Evolutionary conservation across 2,888 invertebrate genomes (phyloP).

Genomic region (Stictocephala bisonia): DNA sequence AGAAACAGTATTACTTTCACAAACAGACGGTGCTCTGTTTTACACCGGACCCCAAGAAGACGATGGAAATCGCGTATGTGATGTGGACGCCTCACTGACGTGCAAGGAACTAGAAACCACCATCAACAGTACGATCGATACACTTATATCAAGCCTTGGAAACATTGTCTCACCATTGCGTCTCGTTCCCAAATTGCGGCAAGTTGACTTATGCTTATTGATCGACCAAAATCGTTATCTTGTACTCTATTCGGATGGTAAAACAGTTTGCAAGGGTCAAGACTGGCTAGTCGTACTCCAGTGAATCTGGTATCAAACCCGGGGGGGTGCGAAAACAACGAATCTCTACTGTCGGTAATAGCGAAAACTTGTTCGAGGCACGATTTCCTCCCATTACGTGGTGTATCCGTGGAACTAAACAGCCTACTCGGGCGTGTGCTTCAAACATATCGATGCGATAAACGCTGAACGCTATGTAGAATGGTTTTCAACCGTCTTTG

Average conservation of each 20-base stretch:
- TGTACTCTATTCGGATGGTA: not conserved
- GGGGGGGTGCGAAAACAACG: not conserved
- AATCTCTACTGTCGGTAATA: not conserved
- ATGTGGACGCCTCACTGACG: no score
- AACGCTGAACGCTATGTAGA: not conserved
- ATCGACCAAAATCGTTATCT: not conserved
- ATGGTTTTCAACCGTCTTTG: not conserved
- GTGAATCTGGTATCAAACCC: not conserved
- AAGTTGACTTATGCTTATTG: no score
- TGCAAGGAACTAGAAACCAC: no score
- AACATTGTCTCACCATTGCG: no score
- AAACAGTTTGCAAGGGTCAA: no score
- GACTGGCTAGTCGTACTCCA: not conserved
- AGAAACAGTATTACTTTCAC: not conserved
- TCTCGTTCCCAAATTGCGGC: no score
- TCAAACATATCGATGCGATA: not conserved
- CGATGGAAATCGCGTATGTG: no score
- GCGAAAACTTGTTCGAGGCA: not conserved
- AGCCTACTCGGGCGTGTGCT: not conserved
- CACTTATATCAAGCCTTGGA: no score
- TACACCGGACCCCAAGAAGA: no score
- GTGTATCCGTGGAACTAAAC: not conserved
- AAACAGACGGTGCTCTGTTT: slow-evolving; percentile 6
- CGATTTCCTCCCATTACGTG: not conserved
- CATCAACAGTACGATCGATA: no score